Base-by-base conservation (phyloP, 1,140 invertebrate species). In the Thaumatotibia leucotreta region DNA sequence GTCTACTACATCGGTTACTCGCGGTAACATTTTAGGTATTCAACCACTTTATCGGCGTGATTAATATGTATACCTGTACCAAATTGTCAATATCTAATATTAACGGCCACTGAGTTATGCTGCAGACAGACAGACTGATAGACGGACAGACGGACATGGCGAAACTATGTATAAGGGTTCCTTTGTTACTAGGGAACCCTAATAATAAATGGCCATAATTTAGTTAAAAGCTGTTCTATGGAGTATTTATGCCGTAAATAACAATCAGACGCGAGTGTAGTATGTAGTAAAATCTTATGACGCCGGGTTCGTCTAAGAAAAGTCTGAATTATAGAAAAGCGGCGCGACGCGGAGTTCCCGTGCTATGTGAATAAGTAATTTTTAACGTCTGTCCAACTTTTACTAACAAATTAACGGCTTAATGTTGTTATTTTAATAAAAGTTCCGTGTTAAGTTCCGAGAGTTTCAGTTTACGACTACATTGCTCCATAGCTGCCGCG, bases 381-480 rank as follows among this genome's bases (percentile, higher is more conserved):
- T 87, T 84, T 84, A 84, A 79, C 82, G 88, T 89, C 88, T 90
- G 88, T 83, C 77, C 86, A 88, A 58, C 80, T 89, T 88, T 87
- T 84, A 88, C 86, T 84, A 88, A 90, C 84, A 91, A 89, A 89
- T 91, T 91, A 91, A 87, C 84, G 81, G 76, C 84, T 83, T 82
- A 80, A 86, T 86, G 82, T 86, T 88, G 84, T 86, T 88, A 90
- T 88, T 88, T 90, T 90, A 88, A 88, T 88, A 90, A 88, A 88
- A 88, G 79, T 86, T 86, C 70, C 76, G 68, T 81, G 73, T 82
- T 83, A 80, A 87, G 83, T 86, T 85, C 75, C 70, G 68, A 69
- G 69, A 83, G 81, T 87, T 84, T 71, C 74, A 81, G 86, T 86
- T 89, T 89, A 89, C 77, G 87, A 83, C 78, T 83, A 72, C 76